These are phyloP conservation scores for Oncorhynchus nerka DNA, from an alignment of 2,113 vertebrate species.

Conservation along the genomic window DNA sequence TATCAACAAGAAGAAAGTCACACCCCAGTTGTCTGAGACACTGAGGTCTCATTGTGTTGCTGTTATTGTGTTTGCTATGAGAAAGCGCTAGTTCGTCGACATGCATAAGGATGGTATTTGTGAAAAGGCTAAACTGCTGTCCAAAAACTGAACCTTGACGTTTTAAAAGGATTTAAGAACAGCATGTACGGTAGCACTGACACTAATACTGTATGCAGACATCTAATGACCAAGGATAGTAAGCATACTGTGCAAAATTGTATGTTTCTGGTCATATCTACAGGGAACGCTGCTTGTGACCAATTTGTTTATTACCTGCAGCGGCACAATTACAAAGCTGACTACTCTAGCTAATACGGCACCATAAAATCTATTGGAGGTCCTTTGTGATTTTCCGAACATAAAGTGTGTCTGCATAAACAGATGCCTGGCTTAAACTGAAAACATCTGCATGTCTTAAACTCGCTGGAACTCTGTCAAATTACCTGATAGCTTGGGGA, in stretches of 20 bases:
- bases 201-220: neutral
- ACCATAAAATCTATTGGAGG: slow-evolving; percentile 74
- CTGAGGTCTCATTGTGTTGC: neutral
- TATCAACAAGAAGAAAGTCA: slow-evolving; percentile 42
- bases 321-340: slow-evolving; percentile 73
- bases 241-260: slow-evolving; percentile 60
- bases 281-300: slow-evolving; percentile 67
- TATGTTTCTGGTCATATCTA: slow-evolving; percentile 48
- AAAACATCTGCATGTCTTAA: slow-evolving; percentile 80
- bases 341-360: slow-evolving; percentile 66
- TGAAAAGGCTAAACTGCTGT: slow-evolving; percentile 12
- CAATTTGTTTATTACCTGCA: slow-evolving; percentile 73
- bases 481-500: slow-evolving; percentile 75
- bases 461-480: slow-evolving; percentile 73
- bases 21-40: slow-evolving; percentile 17
- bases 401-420: slow-evolving; percentile 75
- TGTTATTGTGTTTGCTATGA: neutral
- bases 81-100: neutral
- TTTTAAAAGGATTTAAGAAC: too few relatives aligned
- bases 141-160: too few relatives aligned
- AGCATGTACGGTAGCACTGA: neutral
- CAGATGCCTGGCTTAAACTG: slow-evolving; percentile 76
- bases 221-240: slow-evolving; percentile 45
- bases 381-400: slow-evolving; percentile 71
- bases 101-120: neutral